Conservation (phyloP, 2,113 vertebrate species). For the Butorides virescens region DNA sequence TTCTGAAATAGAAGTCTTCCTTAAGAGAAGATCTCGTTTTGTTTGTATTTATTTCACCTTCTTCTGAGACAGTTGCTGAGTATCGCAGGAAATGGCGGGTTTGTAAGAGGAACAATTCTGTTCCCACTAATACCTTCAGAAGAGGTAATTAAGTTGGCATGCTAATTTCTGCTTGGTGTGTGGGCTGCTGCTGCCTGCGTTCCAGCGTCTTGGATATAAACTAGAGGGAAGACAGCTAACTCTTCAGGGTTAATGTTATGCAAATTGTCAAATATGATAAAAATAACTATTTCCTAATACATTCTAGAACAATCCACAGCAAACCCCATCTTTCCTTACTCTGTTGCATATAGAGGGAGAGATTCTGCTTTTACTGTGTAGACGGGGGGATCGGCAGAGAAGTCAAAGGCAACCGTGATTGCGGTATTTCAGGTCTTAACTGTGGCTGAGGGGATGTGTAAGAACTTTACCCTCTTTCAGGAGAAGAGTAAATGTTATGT, state of each 20-base stretch:
- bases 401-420: neutral
- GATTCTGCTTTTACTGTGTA: neutral
- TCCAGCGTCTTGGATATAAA: neutral
- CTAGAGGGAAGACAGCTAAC: neutral
- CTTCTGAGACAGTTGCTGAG: neutral
- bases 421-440: neutral
- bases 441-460: neutral
- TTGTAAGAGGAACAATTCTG: neutral
- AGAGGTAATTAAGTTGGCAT: neutral
- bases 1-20: neutral
- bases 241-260: neutral
- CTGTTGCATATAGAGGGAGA: neutral
- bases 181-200: conserved; percentile 19
- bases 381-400: neutral
- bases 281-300: neutral
- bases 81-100: neutral
- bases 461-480: neutral
- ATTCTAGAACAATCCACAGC: neutral
- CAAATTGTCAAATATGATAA: neutral
- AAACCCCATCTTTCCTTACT: neutral
- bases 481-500: neutral
- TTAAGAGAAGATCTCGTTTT: neutral
- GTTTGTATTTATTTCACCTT: neutral
- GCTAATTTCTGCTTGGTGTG: neutral
- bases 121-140: neutral